phyloP scores from a whole-genome alignment of 2,113 vertebrate species.

The Acinonyx jubatus region DNA sequence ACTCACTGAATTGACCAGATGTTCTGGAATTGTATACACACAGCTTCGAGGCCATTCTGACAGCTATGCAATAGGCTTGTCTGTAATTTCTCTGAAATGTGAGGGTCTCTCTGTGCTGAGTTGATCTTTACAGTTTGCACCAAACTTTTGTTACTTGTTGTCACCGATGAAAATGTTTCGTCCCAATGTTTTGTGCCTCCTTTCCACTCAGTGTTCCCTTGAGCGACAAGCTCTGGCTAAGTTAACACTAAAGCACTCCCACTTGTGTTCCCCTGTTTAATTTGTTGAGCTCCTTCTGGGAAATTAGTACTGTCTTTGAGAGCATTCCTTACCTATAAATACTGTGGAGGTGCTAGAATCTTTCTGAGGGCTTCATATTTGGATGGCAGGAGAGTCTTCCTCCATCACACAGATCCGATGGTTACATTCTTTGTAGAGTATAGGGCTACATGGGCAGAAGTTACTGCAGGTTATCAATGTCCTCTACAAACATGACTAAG shows the following conservation, averaged over 20 bases:
- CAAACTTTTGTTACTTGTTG: not conserved
- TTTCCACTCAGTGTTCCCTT: not conserved
- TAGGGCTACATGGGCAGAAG: not conserved
- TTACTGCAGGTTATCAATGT: conserved; percentile 38
- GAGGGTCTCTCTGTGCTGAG: conserved; percentile 27
- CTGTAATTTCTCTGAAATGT: conserved; percentile 12
- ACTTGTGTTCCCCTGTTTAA: not conserved
- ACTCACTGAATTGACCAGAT: not conserved
- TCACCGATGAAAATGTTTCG: not conserved
- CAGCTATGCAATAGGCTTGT: conserved; percentile 52
- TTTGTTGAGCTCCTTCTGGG: not conserved
- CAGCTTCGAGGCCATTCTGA: conserved; percentile 2
- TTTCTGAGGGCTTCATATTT: not conserved
- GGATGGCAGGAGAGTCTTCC: not conserved
- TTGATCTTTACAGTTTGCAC: conserved; percentile 30
- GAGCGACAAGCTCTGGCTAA: not conserved
- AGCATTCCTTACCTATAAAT: not conserved
- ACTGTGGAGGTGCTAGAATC: not conserved
- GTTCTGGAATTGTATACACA: not conserved
- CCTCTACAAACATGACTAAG: not conserved
- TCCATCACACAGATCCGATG: conserved; percentile 41
- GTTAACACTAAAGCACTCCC: not conserved
- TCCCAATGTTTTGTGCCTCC: not conserved
- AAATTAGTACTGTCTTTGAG: not conserved
- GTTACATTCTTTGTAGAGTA: conserved; percentile 24